Base-by-base conservation (phyloP, 2,797 vertebrate species). In the Alauda arvensis region DNA sequence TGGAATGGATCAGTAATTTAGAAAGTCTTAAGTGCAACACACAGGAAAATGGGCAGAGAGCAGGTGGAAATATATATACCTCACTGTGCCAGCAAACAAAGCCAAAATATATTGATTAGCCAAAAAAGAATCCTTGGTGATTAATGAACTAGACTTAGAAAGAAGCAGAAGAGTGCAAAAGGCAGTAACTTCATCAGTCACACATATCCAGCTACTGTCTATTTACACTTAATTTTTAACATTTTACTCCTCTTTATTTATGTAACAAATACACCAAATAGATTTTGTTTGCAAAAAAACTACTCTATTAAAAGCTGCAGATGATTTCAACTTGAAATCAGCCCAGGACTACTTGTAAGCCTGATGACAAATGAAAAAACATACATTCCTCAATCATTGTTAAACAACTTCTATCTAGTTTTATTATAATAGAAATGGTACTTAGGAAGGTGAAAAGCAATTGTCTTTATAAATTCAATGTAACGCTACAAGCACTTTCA, bases 101-200 rank as follows among this genome's bases (percentile, higher is more conserved):
- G 48, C 11, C 43, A 79, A 82, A 82, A 75, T 23, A 60, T 12
- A 53, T 19, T 33, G 25, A 76, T 45, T 49, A 43, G 21, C 29
- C 40, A 74, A 69, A 18, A 29, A 84, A 67, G 9, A 85, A 75
- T 39, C 29, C 0, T 0, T 18, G 21, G 52, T 25, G 11, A 67
- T 51, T 77, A 82, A 53, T 20, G 18, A 86, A 66, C 14, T 34
- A 33, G n/a, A 66, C 29, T 67, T 19, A 8, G 31, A 66, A 91
- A 49, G 57, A 63, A 80, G 29, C 9, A 71, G 48, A 55, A 66
- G 45, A 43, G 1, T 29, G 43, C 40, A 84, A 66, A 77, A 69
- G 8, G n/a, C n/a, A 48, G 15, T 19, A 61, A 69, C 0, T 0
- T 8, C 2, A 1, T 33, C 31, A 79, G 20, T 56, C 37, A 49